Evolutionary conservation across 2,888 invertebrate species (phyloP), one percentile per base, ranked within the genome.

Genomic region (Drosophila borborema): DNA sequence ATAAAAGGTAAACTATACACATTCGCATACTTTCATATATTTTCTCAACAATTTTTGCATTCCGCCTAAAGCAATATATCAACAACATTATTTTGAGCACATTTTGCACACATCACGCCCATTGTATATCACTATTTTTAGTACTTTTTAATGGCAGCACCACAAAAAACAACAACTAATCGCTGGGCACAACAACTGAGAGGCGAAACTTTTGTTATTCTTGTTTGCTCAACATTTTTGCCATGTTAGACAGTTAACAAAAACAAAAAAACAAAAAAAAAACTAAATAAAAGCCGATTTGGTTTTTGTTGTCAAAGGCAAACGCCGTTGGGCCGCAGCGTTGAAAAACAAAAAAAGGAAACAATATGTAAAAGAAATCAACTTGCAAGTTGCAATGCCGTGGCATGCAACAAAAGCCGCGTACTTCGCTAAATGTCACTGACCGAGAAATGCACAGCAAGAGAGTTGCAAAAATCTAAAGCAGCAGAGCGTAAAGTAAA

Each of bases 391-490:
- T 65, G 79, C 70, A 73, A 69, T 48, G 78, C 66, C 53, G 51
- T 60, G 73, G 70, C 79, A 74, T 64, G 70, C 79, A 81, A 74
- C 81, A 73, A 77, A 75, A 71, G 81, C 72, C 67, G 80, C 73
- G 78, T 68, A 61, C 78, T 73, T 56, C 68, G 79, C 62, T 73
- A 67, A 86, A 85, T 89, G 89, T 86, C 86, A 86, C 67, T 89
- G 86, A 89, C 86, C 89, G 86, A 88, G 80, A 83, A 86, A 84
- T 86, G 86, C 78, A 70, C 70, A 76, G 74, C 74, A 77, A 75
- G 72, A 69, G 74, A 82, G 74, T 75, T 70, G 73, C 55, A 75
- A 80, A 78, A 76, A 75, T 80, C 80, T 65, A 80, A 82, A 71
- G 72, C 74, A 74, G 49, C 51, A 45, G 16, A 43, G 46, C 56